phyloP scores from a whole-genome alignment of 2,888 invertebrate genomes.

The Mythimna pallens region DNA sequence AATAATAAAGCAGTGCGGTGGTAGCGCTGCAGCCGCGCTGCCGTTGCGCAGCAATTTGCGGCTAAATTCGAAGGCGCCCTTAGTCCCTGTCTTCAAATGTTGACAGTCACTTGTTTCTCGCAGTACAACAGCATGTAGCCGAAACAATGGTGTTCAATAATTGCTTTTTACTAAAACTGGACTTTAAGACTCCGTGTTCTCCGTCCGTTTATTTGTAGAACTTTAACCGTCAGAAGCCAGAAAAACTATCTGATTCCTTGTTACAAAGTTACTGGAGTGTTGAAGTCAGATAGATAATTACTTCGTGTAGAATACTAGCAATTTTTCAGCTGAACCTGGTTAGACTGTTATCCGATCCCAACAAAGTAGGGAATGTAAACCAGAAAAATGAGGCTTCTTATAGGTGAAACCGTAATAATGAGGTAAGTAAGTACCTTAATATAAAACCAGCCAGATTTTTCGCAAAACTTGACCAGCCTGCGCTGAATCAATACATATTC shows the following conservation, averaged over 20 bases:
- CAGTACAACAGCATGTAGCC: neutral
- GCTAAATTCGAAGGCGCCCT: no score
- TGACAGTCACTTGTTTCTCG: neutral
- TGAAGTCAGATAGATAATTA: neutral
- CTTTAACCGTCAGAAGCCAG: neutral
- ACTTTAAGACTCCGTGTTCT: no score
- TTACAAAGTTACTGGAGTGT: neutral
- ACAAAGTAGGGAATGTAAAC: neutral
- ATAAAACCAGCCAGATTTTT: neutral
- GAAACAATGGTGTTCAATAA: neutral
- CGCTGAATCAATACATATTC: constrained; percentile 23
- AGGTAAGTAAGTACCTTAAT: no score
- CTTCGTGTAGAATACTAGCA: no score
- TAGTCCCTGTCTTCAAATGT: neutral
- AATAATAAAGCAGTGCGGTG: no score
- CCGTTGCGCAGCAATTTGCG: no score
- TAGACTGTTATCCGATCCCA: neutral
- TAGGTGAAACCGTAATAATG: neutral
- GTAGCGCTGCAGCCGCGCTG: no score
- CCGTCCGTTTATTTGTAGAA: neutral
- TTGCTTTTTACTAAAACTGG: neutral
- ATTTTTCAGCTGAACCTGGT: neutral
- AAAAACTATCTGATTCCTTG: neutral
- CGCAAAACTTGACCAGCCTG: neutral
- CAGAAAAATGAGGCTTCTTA: neutral